phyloP scores from a whole-genome alignment of 2,888 invertebrate genomes.

The Dichetophora obliterata region DNA sequence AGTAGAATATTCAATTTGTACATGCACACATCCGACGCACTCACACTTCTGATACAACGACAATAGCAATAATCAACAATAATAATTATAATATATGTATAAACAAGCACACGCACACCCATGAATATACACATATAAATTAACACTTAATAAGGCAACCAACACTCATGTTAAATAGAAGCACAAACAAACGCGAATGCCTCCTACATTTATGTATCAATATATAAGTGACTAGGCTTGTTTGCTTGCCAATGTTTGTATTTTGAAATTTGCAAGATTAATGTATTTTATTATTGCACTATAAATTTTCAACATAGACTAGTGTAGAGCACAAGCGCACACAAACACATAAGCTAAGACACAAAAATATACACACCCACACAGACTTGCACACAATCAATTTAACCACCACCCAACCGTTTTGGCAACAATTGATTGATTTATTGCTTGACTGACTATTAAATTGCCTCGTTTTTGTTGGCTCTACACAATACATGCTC shows the following conservation, averaged over 20 bases:
- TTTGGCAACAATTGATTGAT: conserved; percentile 8
- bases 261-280: too few species aligned
- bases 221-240: not conserved
- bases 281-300: too few species aligned
- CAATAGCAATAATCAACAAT: too few species aligned
- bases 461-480: not conserved
- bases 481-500: not conserved
- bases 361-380: conserved; percentile 9
- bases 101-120: not conserved
- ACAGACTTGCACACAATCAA: not conserved
- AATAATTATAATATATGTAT: not conserved
- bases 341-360: too few species aligned
- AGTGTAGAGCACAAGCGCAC: not conserved
- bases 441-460: conserved; percentile 1
- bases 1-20: too few species aligned
- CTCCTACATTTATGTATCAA: not conserved
- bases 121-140: too few species aligned
- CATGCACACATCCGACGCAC: not conserved
- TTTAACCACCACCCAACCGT: not conserved
- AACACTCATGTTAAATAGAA: too few species aligned
- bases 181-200: not conserved
- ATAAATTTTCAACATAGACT: too few species aligned
- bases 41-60: not conserved
- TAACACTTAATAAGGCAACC: too few species aligned
- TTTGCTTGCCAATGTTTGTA: not conserved